Evolutionary conservation across 1,140 invertebrate genomes (phyloP).

Genomic region (Sycophaga agraensis): DNA sequence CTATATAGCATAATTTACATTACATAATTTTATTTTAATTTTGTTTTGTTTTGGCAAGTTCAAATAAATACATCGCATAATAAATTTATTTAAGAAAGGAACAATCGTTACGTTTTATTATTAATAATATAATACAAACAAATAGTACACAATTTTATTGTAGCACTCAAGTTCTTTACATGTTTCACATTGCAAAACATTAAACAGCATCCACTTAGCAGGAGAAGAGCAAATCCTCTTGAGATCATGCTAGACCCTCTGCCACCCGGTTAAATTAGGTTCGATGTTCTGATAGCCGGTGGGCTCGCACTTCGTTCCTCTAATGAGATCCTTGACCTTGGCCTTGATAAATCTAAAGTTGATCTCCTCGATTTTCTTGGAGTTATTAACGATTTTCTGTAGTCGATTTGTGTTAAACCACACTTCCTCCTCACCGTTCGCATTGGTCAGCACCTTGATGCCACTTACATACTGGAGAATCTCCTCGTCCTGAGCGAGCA

Average conservation of each 20-base stretch:
- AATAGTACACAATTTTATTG: no score
- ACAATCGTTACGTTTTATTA: no score
- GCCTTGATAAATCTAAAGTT: conserved; percentile 51
- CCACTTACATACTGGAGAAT: conserved; percentile 69
- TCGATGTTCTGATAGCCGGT: conserved; percentile 17
- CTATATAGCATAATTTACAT: no score
- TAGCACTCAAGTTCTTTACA: no score
- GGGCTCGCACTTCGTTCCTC: conserved; percentile 50
- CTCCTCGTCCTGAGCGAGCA: conserved; percentile 61
- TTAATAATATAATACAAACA: no score
- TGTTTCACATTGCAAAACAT: no score
- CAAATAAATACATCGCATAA: no score
- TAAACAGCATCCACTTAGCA: no score
- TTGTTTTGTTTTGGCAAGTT: no score
- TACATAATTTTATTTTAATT: no score
- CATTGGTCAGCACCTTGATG: conserved; percentile 52
- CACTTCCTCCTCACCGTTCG: conserved; percentile 47
- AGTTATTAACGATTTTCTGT: conserved; percentile 55
- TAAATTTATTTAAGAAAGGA: no score
- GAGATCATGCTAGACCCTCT: neutral
- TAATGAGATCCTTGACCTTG: conserved; percentile 51
- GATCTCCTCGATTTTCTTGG: conserved; percentile 43
- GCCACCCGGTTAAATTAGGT: conserved; percentile 44
- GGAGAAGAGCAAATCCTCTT: no score
- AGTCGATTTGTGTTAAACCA: conserved; percentile 56